Evolutionary conservation across 2,888 invertebrate species (phyloP), one percentile per base, ranked within the genome.

Genomic region (Carcina quercana): DNA sequence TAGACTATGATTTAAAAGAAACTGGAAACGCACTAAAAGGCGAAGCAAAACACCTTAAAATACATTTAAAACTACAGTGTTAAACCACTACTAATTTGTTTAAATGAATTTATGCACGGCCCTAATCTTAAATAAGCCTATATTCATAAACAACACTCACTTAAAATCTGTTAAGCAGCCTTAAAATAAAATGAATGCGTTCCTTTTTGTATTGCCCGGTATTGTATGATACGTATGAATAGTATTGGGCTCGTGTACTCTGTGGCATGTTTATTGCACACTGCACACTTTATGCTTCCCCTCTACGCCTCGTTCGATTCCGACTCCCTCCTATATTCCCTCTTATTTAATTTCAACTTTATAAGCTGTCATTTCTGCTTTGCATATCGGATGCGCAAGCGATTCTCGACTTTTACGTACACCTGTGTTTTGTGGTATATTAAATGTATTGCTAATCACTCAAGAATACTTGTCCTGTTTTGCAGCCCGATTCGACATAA

Each of bases 251-350:
- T 45, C 45, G 60, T 54, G 63, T 56, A 55, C 42, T 43, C 41
- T 33, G 45, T 60, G 68, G 66, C 65, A 63, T 68, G 55, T 72
- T 71, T 72, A 71, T 71, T 48, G 49, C 58, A 42, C 52, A 48
- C 47, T 45, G 43, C 53, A 53, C 53, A 49, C 57, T 69, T 71
- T 69, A 70, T 69, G 66, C 51, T 50, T 60, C 50, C 42, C 44
- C 42, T 45, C 38, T 35, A 47, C 43, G 50, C 40, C 43, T 52
- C 45, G 47, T 49, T 58, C 56, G 50, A 43, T 47, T 37, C 44
- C 44, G 49, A 51, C 49, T 47, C 37, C 40, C 43, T 47, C 53
- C 55, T 55, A 61, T 54, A 50, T 57, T 55, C 53, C 44, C 51
- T 62, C 64, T 61, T 61, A 59, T 62, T 55, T 53, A 53, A 60